phyloP scores from a whole-genome alignment of 1,140 invertebrate genomes.

The Oryctes rhinoceros region DNA sequence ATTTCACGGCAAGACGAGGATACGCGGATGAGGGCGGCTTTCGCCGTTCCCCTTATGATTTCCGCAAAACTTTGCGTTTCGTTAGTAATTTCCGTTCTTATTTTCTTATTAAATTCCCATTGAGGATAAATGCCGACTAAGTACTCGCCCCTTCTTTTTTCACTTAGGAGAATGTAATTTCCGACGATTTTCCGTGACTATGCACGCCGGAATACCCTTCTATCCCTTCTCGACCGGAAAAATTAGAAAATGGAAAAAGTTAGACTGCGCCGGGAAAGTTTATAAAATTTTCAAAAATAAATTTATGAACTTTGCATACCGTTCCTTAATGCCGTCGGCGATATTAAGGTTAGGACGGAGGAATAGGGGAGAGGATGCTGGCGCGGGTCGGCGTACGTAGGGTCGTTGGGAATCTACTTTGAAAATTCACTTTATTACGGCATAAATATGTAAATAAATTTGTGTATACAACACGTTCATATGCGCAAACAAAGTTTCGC shows the following conservation, averaged over 20 bases:
- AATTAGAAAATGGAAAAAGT: slow-evolving; percentile 34
- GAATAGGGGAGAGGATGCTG: neutral
- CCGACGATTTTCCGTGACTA: slow-evolving; percentile 1
- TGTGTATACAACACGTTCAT: slow-evolving; percentile 6
- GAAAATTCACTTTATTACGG: slow-evolving; percentile 34
- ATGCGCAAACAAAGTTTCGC: slow-evolving; percentile 6
- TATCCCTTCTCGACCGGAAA: neutral
- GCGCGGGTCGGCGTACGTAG: neutral
- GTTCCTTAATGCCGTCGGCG: slow-evolving; percentile 10
- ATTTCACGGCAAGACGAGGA: neutral
- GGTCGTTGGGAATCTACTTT: slow-evolving; percentile 20
- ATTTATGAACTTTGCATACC: slow-evolving; percentile 30
- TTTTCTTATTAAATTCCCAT: slow-evolving; percentile 26
- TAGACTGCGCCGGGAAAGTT: neutral
- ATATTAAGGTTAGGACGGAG: neutral
- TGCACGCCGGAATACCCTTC: neutral
- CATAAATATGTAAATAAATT: slow-evolving; percentile 36
- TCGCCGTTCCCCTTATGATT: neutral
- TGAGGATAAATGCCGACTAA: neutral
- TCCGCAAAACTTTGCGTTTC: neutral
- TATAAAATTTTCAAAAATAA: slow-evolving; percentile 33
- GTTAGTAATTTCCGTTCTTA: neutral
- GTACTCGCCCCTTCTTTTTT: neutral
- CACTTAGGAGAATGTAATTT: slow-evolving; percentile 8
- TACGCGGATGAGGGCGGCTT: neutral